Evolutionary conservation across 2,113 vertebrate genomes (phyloP).

Genomic region (Ceuthmochares aereus): DNA sequence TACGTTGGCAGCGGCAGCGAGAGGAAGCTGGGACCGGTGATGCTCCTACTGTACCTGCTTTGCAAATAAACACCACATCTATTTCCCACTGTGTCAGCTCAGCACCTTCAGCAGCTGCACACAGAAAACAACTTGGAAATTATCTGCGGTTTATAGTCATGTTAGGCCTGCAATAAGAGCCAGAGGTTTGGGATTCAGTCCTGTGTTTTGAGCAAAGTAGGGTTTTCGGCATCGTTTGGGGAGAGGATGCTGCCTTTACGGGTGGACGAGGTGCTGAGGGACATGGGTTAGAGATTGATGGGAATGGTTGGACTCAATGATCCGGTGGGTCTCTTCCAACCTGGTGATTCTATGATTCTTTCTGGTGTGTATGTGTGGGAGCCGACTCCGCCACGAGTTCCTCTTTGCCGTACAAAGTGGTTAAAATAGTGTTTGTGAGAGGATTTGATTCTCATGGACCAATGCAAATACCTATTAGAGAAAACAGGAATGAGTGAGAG

Average conservation of each 20-base stretch:
- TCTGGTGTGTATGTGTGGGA: accelerated
- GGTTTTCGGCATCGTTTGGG: not conserved
- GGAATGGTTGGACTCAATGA: no score
- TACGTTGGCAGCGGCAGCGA: not conserved
- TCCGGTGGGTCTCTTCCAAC: no score
- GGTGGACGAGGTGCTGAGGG: no score
- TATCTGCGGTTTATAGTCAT: not conserved
- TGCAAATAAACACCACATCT: not conserved
- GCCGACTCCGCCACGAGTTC: not conserved
- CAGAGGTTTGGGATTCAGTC: not conserved
- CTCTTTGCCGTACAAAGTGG: not conserved
- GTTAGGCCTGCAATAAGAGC: not conserved
- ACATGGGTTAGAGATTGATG: no score
- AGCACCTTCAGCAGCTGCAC: not conserved
- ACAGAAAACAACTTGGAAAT: not conserved
- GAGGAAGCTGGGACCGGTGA: not conserved
- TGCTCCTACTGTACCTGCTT: not conserved
- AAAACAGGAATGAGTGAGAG: not conserved
- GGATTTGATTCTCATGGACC: not conserved
- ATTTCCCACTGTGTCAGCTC: not conserved
- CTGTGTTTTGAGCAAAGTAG: not conserved
- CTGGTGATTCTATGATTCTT: no score
- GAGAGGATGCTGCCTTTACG: not conserved
- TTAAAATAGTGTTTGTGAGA: not conserved
- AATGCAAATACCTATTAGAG: accelerated